These are phyloP conservation scores for Leptopilina myrica DNA, from an alignment of 2,888 invertebrate genomes.

Conservation along the genomic window DNA sequence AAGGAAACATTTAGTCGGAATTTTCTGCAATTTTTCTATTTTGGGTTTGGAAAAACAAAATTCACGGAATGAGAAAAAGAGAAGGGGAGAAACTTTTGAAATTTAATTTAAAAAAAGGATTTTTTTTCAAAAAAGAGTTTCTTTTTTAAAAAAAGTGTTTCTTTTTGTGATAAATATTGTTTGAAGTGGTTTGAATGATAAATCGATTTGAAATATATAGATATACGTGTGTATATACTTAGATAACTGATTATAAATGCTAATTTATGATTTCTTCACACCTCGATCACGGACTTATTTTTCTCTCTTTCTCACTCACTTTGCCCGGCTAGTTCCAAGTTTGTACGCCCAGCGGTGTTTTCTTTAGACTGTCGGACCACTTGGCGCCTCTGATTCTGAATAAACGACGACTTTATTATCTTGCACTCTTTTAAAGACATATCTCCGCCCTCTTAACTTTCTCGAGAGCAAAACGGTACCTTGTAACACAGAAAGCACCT, in stretches of 20 bases:
- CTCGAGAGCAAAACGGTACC: conserved; percentile 43
- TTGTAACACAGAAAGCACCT: conserved; percentile 6
- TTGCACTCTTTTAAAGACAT: conserved; percentile 51
- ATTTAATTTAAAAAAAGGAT: too few species aligned
- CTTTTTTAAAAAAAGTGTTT: too few species aligned
- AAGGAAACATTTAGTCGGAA: conserved; percentile 15
- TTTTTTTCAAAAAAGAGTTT: too few species aligned
- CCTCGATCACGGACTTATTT: conserved; percentile 48
- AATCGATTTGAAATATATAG: conserved; percentile 57
- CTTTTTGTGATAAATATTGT: too few species aligned
- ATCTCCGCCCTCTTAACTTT: conserved; percentile 46
- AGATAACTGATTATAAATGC: conserved; percentile 67
- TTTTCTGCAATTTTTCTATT: background rate
- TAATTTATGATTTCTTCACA: conserved; percentile 69
- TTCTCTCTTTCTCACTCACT: conserved; percentile 44
- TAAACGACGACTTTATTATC: conserved; percentile 62
- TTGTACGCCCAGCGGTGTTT: conserved; percentile 52
- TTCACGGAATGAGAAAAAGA: background rate
- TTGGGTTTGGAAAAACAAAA: background rate
- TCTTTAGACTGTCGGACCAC: conserved; percentile 55
- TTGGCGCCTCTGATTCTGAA: conserved; percentile 60
- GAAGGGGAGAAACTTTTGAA: too few species aligned
- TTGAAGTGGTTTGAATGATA: background rate
- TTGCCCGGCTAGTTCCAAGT: conserved; percentile 52
- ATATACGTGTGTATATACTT: conserved; percentile 42